Base-by-base conservation (phyloP, 2,888 invertebrate genomes). In the Phaonia tiefii region DNA sequence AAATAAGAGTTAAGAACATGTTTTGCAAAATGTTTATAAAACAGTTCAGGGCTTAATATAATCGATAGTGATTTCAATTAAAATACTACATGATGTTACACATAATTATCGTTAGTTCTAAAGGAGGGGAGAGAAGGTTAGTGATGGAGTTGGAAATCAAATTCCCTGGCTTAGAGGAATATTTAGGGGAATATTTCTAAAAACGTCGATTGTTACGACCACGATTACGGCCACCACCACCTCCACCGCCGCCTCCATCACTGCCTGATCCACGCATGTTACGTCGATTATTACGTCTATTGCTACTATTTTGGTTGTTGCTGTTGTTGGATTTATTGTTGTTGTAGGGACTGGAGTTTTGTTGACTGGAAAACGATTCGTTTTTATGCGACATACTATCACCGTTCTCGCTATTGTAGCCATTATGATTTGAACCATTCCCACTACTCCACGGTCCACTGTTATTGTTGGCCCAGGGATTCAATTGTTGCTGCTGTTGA, bases 141-240 rank as follows among this genome's bases (percentile, higher is more conserved):
- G 4, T 49, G 4, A 20, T 49, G 8, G 11, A 2, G 3, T 49
- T 17, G 49, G 20, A 49, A 39, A 37, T 60, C 11, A 13, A 31
- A 31, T 10, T 63, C 22, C 22, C 20, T 5, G 3, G 7, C 42
- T 20, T 54, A 31, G 5, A 54, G 54, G 20, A 22, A 54, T 13
- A 17, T 37, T 44, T 17, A 22, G 42, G 22, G 39, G n/a, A n/a
- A 51, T 22, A 54, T 44, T 25, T 11, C 31, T 86, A 89, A 75
- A 87, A 89, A 15, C 88, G 87, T 70, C 89, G 84, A 79, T 86
- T 89, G 66, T 85, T 87, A 67, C 83, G 82, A 10, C 83, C 84
- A 22, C 85, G 84, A 79, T 86, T 86, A 7, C 88, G 89, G 13
- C 85, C 85, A 1, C 85, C 85, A 1, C 84, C 82, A n/a, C 83